Conservation (phyloP, 2,888 invertebrate genomes). For the Malachius bipustulatus region DNA sequence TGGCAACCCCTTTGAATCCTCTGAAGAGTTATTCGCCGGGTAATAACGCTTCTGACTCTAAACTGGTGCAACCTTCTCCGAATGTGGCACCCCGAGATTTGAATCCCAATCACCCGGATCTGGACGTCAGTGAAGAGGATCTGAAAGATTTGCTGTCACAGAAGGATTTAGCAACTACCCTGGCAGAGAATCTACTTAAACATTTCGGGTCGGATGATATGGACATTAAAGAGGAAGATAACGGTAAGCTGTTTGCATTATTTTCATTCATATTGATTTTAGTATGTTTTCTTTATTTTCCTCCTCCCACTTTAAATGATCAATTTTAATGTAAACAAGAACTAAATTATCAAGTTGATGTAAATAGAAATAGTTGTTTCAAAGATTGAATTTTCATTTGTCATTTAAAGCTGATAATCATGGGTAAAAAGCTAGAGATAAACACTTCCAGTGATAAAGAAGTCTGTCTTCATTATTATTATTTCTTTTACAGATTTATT, state of each 20-base stretch:
- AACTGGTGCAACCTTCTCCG: constrained; percentile 29
- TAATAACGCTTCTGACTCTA: constrained; percentile 39
- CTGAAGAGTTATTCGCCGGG: constrained; percentile 35
- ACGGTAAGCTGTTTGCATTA: constrained; percentile 10
- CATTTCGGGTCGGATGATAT: constrained; percentile 67
- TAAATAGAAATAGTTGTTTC: not conserved
- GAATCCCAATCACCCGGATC: constrained; percentile 31
- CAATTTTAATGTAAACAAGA: not conserved
- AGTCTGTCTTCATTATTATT: not conserved
- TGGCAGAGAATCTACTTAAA: constrained; percentile 80
- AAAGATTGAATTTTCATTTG: too few relatives aligned
- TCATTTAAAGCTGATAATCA: not conserved
- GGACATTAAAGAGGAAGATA: constrained; percentile 35
- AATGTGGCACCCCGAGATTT: constrained; percentile 25
- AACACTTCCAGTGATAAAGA: not conserved
- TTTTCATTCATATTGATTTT: too few relatives aligned
- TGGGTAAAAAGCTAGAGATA: constrained; percentile 1
- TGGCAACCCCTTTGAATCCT: constrained; percentile 30
- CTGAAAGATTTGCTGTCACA: constrained; percentile 60
- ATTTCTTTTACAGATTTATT: constrained; percentile 19
- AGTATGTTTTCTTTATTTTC: too few relatives aligned
- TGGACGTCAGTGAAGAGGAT: constrained; percentile 57
- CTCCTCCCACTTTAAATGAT: too few relatives aligned
- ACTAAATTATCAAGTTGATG: not conserved
- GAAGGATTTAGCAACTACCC: constrained; percentile 61